Evolutionary conservation across 2,113 vertebrate species (phyloP).

Genomic region (Hippocampus mohnikei): DNA sequence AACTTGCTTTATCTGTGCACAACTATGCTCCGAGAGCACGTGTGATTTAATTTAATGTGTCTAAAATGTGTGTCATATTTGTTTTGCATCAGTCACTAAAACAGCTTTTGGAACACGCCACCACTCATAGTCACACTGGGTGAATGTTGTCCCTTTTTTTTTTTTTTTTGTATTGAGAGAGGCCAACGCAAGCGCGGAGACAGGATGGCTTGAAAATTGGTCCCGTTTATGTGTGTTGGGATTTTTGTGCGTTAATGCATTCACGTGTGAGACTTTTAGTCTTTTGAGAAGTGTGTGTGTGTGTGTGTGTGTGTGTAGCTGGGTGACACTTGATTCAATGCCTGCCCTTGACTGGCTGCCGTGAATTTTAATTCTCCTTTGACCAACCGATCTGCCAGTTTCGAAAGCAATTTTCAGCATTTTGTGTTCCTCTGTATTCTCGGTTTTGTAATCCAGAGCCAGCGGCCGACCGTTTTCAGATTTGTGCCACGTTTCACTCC

Average conservation of each 20-base stretch:
- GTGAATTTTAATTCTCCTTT: constrained; percentile 2
- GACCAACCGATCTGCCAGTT: not conserved
- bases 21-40: not conserved
- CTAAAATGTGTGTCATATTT: not conserved
- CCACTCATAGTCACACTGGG: not conserved
- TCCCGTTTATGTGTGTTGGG: not conserved
- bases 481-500: not conserved
- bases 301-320: not conserved
- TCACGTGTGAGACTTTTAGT: not conserved
- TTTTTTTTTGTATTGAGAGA: not conserved
- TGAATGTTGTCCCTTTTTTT: not conserved
- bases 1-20: not conserved
- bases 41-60: not conserved
- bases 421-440: not conserved
- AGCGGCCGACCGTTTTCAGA: not conserved
- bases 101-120: not conserved
- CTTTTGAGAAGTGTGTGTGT: not conserved
- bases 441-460: not conserved
- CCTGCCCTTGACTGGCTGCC: not conserved
- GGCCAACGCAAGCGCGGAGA: not conserved
- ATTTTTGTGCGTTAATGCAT: not conserved
- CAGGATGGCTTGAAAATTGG: not conserved
- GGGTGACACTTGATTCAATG: not conserved
- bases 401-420: not conserved
- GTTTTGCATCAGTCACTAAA: not conserved